Evolutionary conservation across 2,797 vertebrate species (phyloP).

Genomic region (Austrolebias charrua): DNA sequence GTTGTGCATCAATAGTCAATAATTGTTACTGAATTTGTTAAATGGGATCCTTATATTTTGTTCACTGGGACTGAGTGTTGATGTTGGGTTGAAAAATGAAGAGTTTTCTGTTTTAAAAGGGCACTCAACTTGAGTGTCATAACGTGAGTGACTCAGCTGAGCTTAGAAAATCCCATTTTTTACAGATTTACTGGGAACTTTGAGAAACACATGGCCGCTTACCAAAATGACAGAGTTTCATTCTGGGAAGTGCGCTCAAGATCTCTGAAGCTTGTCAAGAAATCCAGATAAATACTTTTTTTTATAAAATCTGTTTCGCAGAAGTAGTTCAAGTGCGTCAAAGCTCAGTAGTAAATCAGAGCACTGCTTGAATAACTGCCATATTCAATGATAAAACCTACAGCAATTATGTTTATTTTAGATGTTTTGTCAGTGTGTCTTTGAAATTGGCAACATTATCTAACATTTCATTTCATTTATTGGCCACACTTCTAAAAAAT

Average conservation of each 20-base stretch:
- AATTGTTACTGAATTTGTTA: neutral
- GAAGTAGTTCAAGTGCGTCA: neutral
- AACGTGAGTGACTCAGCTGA: slow-evolving; percentile 5
- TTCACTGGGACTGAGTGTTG: neutral
- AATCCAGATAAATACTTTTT: neutral
- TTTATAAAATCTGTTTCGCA: neutral
- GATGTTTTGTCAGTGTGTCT: no score
- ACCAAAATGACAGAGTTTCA: neutral
- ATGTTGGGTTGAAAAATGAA: neutral
- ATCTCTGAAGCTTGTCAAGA: slow-evolving; percentile 6
- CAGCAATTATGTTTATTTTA: neutral
- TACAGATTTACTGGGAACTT: neutral
- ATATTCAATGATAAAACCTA: neutral
- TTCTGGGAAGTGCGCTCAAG: neutral
- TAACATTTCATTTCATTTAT: neutral
- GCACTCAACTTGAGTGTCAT: neutral
- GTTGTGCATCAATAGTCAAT: neutral
- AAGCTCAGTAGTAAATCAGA: neutral
- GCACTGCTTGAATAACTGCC: neutral
- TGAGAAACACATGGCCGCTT: slow-evolving; percentile 5
- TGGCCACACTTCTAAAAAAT: neutral
- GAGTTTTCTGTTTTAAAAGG: slow-evolving; percentile 11
- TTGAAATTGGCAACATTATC: neutral
- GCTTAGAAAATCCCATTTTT: slow-evolving; percentile 4
- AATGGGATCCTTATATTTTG: neutral